Base-by-base conservation (phyloP, 2,888 invertebrate genomes). In the Phymatocera aterrima region DNA sequence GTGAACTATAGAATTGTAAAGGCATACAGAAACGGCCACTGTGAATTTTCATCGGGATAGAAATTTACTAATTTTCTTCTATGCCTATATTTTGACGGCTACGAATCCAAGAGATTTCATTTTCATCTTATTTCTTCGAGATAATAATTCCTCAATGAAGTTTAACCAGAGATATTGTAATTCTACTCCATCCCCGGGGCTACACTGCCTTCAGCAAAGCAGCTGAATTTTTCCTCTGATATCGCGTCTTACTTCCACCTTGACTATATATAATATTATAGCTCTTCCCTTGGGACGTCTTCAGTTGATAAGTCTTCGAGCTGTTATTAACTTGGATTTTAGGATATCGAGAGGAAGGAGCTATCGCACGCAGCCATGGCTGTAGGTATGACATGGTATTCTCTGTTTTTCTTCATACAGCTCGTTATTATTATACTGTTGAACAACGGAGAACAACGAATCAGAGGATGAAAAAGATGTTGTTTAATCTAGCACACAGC, bases 281-380 rank as follows among this genome's bases (percentile, higher is more conserved):
- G 28, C 43, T 64, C 37, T 37, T 64, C 18, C 61, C 37, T 64
- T 3, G 21, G 21, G n/a, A 18, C 10, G 21, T 15, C 18, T 64
- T 34, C 61, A 64, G 18, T 31, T 8, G 61, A 37, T 64, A 18
- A 37, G 15, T 4, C n/a, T 10, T 8, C n/a, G 31, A 28, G 46
- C 68, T 68, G 43, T 68, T n/a, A 46, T 68, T 43, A 68, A 68
- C 18, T 68, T 28, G 8, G 18, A 46, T 12, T 68, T 46, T 5
- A 68, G 15, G 24, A 24, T 43, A 46, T 10, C 28, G 68, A 21
- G 28, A 68, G 4, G 34, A 8, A 40, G 40, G n/a, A 21, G 10
- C 28, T 8, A n/a, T 8, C 4, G 6, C 4, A 15, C 1, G n/a
- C n/a, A n/a, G n/a, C n/a, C n/a, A n/a, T n/a, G n/a, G n/a, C n/a